Percentiles rank a stretch among this genome's conserved stretches.
Conservation (phyloP, 2,888 invertebrate species). For the Ormyrus pomaceus region DNA sequence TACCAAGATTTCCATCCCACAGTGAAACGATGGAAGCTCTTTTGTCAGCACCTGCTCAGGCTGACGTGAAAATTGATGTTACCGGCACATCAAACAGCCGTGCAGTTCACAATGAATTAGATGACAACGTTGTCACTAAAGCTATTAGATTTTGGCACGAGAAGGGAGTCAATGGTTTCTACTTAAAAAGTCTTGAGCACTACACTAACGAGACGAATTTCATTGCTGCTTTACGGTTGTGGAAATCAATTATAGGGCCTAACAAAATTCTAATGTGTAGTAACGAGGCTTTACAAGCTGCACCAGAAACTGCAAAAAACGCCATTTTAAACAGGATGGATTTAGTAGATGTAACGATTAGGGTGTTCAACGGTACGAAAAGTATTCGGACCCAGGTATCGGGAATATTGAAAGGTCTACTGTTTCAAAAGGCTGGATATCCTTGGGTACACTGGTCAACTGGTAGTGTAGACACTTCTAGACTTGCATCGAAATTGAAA, state of each 20-base stretch:
- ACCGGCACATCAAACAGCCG: background rate
- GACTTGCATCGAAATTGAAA: conserved; percentile 78
- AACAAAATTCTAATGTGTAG: conserved; percentile 83
- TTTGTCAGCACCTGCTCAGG: conserved; percentile 56
- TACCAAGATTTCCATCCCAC: conserved; percentile 57
- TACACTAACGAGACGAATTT: conserved; percentile 81
- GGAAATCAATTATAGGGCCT: conserved; percentile 82
- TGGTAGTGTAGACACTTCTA: conserved; percentile 80
- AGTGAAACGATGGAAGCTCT: conserved; percentile 61
- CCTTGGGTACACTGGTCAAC: conserved; percentile 91
- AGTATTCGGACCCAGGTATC: conserved; percentile 80
- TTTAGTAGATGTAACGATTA: conserved; percentile 83
- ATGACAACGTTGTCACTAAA: conserved; percentile 76
- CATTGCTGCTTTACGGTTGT: conserved; percentile 79
- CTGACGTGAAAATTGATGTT: conserved; percentile 40
- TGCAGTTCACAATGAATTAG: background rate
- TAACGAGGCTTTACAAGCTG: conserved; percentile 78
- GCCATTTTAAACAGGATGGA: conserved; percentile 82
- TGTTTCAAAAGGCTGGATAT: conserved; percentile 81
- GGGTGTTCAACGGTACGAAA: conserved; percentile 79
- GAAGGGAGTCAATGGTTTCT: conserved; percentile 93
- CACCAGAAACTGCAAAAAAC: conserved; percentile 77
- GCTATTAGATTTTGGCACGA: conserved; percentile 83
- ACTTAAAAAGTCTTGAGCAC: conserved; percentile 87
- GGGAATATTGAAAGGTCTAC: conserved; percentile 77